Evolutionary conservation across 2,888 invertebrate genomes (phyloP).

Genomic region (Cosmia trapezina): DNA sequence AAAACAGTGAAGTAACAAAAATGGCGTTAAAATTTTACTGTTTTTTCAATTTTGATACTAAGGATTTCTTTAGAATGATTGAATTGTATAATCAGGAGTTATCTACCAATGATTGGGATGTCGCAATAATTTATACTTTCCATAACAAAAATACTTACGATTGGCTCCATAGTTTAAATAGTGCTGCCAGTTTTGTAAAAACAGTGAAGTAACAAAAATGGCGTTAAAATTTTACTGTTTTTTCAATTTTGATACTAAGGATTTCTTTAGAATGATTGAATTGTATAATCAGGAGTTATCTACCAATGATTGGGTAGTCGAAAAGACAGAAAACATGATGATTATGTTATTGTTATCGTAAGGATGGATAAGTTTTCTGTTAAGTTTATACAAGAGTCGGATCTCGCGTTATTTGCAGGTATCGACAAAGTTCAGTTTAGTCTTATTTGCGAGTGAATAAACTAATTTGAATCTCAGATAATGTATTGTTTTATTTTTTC

Average conservation of each 20-base stretch:
- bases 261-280: conserved; percentile 71
- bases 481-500: neutral
- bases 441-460: conserved; percentile 59
- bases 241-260: conserved; percentile 60
- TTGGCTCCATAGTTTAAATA: conserved; percentile 64
- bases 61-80: conserved; percentile 68
- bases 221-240: conserved; percentile 66
- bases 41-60: conserved; percentile 62
- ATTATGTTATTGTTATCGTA: conserved; percentile 61
- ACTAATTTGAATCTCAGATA: neutral
- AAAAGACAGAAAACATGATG: conserved; percentile 47
- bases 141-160: conserved; percentile 68
- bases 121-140: conserved; percentile 76
- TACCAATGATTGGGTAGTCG: conserved; percentile 72
- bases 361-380: conserved; percentile 72
- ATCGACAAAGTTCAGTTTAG: conserved; percentile 75
- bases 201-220: conserved; percentile 64
- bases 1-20: conserved; percentile 57
- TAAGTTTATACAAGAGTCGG: conserved; percentile 67
- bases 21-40: conserved; percentile 68
- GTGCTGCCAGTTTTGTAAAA: conserved; percentile 53
- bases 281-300: conserved; percentile 72
- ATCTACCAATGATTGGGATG: conserved; percentile 73
- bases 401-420: conserved; percentile 74
- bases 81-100: conserved; percentile 73